Conservation (phyloP, 2,113 vertebrate genomes). For the Dissostichus mawsoni region DNA sequence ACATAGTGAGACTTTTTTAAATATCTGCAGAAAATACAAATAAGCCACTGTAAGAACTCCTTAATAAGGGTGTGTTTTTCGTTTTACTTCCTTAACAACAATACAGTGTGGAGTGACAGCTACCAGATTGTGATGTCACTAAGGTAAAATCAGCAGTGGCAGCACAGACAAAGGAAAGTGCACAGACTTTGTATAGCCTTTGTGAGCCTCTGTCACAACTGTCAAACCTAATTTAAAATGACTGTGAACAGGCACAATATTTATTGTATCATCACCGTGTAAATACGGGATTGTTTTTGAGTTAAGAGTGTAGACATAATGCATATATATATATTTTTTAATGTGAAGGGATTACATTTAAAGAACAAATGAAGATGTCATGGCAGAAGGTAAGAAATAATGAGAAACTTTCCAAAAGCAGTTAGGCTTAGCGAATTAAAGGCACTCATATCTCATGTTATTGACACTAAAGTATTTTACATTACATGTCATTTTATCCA, state of each 20-base stretch:
- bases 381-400: background rate
- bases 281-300: background rate
- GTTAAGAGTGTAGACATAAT: background rate
- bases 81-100: constrained; percentile 5
- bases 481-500: too few species aligned
- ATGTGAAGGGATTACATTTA: constrained; percentile 1
- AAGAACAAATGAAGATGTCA: background rate
- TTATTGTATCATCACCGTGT: background rate
- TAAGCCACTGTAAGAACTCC: background rate
- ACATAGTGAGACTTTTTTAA: background rate
- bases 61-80: background rate
- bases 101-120: background rate
- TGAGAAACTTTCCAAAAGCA: background rate
- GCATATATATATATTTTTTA: background rate
- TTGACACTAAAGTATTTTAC: background rate
- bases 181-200: constrained; percentile 10
- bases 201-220: constrained; percentile 32
- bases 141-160: constrained; percentile 27
- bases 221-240: constrained; percentile 9
- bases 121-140: constrained; percentile 12
- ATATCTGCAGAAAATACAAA: background rate
- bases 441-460: background rate
- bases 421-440: background rate
- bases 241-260: constrained; percentile 24
- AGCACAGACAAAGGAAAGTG: constrained; percentile 20